Conservation (phyloP, 2,888 invertebrate species). For the Lithodes maja region DNA sequence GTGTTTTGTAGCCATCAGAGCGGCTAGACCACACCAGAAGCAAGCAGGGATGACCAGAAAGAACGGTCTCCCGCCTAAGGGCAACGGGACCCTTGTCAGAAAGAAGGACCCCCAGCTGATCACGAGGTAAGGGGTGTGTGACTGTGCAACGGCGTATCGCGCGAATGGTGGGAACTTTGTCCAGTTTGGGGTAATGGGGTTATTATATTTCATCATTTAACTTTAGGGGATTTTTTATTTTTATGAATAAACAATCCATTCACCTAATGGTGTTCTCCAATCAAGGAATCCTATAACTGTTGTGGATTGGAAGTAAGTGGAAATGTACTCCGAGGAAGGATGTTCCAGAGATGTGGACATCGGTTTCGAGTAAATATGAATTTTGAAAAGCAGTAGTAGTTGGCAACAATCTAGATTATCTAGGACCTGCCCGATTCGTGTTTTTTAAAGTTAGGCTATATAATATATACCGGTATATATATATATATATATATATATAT, state of each 20-base stretch:
- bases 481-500: slow-evolving; percentile 40
- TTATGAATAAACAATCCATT: no score
- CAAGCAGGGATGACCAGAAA: slow-evolving; percentile 52
- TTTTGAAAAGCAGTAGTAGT: no score
- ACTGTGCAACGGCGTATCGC: no score
- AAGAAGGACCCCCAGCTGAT: slow-evolving; percentile 52
- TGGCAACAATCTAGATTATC: no score
- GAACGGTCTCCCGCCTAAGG: slow-evolving; percentile 61
- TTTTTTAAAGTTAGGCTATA: no score
- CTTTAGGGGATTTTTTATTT: neutral
- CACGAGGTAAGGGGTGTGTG: slow-evolving; percentile 39
- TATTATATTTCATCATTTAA: neutral
- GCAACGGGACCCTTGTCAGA: slow-evolving; percentile 49
- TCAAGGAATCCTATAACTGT: no score
- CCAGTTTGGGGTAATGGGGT: neutral
- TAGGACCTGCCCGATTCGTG: no score
- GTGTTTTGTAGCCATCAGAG: neutral
- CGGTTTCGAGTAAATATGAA: no score
- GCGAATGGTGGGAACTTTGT: neutral
- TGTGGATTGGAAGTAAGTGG: no score
- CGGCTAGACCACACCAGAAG: neutral
- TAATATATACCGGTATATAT: neutral
- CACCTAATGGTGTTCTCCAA: no score
- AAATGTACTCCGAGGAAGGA: no score
- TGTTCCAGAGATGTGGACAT: no score